phyloP scores from a whole-genome alignment of 1,140 invertebrate genomes.

The Drosophila ercepeae region DNA sequence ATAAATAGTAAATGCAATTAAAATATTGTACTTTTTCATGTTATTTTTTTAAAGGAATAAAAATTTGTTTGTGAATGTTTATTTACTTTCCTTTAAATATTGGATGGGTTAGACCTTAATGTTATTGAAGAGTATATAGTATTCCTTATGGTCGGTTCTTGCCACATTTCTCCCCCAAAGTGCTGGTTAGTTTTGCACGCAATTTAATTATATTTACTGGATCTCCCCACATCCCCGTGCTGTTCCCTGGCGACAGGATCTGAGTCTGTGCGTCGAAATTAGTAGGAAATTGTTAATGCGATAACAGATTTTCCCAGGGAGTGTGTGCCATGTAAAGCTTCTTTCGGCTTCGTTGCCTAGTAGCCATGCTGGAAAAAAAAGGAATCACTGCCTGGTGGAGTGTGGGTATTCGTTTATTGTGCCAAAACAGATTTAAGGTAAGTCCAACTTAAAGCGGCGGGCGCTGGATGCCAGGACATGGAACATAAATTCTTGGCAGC shows the following conservation, averaged over 20 bases:
- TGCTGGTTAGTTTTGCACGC: conserved; percentile 65
- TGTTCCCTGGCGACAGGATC: conserved; percentile 1
- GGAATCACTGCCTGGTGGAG: conserved; percentile 9
- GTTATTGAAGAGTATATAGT: conserved; percentile 8
- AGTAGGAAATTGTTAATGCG: conserved; percentile 80
- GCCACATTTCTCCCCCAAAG: conserved; percentile 10
- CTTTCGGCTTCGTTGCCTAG: conserved; percentile 35
- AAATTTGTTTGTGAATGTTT: too few relatives aligned
- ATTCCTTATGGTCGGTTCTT: too few relatives aligned
- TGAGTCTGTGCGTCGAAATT: conserved; percentile 56
- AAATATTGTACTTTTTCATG: not conserved
- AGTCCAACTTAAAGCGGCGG: conserved; percentile 34
- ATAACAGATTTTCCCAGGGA: conserved; percentile 62
- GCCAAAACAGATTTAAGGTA: conserved; percentile 64
- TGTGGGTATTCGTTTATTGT: conserved; percentile 48
- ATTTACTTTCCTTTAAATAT: too few relatives aligned
- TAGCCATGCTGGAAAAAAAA: conserved; percentile 9
- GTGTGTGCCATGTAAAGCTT: conserved; percentile 47
- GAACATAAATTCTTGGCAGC: conserved; percentile 66
- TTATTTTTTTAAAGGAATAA: not conserved
- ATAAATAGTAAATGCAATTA: not conserved
- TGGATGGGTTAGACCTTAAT: not conserved
- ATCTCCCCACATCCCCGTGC: conserved; percentile 18
- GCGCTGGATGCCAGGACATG: conserved; percentile 24
- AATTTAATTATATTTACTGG: conserved; percentile 77